phyloP scores from a whole-genome alignment of 2,113 vertebrate genomes.

The Catharus bicknelli region DNA sequence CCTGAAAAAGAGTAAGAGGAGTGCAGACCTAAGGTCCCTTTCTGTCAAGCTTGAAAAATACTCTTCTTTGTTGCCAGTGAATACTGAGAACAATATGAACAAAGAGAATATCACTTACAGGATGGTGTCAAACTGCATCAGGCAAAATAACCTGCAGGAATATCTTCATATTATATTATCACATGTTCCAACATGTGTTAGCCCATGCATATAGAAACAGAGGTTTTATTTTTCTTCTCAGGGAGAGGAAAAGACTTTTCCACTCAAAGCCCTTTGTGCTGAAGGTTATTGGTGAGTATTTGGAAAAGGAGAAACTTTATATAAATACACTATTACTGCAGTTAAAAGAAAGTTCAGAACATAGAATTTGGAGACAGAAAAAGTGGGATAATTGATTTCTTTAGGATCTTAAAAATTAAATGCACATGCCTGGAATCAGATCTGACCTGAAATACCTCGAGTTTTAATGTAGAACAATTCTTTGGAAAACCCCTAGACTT shows the following conservation, averaged over 20 bases:
- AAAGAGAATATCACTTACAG: conserved; percentile 28
- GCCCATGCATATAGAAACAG: background rate
- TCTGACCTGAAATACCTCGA: background rate
- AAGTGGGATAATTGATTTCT: background rate
- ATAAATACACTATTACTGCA: background rate
- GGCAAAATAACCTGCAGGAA: conserved; percentile 40
- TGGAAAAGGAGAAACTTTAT: background rate
- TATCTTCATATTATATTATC: background rate
- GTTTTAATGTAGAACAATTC: background rate
- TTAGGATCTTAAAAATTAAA: conserved; percentile 13
- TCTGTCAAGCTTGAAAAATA: conserved; percentile 18
- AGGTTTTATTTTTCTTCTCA: conserved; percentile 18
- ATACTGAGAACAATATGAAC: background rate
- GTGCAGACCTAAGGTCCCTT: background rate
- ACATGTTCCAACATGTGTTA: background rate
- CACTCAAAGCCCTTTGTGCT: background rate
- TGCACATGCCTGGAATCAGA: background rate
- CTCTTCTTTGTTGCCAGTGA: background rate
- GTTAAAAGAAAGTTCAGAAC: background rate
- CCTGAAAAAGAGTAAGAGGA: background rate
- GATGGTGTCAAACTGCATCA: conserved; percentile 6
- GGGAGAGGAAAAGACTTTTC: background rate
- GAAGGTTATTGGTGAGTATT: conserved; percentile 26
- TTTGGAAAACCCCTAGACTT: background rate
- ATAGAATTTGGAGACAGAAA: background rate